Base-by-base conservation (phyloP, 1,140 invertebrate genomes). In the Macrotrachela quadricornifera region DNA sequence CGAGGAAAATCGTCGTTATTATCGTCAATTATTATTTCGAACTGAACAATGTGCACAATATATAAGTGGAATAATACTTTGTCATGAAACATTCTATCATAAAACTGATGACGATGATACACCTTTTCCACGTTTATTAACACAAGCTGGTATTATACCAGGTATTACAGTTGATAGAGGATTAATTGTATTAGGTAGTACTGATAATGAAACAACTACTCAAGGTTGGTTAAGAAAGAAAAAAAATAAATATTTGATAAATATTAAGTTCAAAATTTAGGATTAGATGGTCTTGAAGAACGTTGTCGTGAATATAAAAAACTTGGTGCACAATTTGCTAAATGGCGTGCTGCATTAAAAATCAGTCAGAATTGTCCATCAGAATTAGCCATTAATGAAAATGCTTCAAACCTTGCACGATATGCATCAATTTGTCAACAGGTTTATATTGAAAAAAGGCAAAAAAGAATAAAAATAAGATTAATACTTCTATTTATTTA, bases 261-360 rank as follows among this genome's bases (percentile, higher is more conserved):
- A 30, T 30, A 30, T 30, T 8, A 30, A 4, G 3, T 2, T 30
- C 2, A 2, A 8, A 30, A 4, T 30, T 30, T 30, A 30, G 21
- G 21, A 72, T 75, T 97, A 52, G 92, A 97, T 69, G 84, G 92
- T 64, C 75, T 97, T 62, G 79, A 79, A 57, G 80, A 83, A 61
- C 79, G 92, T 56, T 95, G 88, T 70, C 84, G 87, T 54, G 82
- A 95, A 68, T 99, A 96, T 76, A 94, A 96, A 69, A 91, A 92
- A 67, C 84, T 91, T 62, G 92, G 92, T 16, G 91, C 86, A 64
- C 81, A 90, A 59, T 99, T 97, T 69, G 90, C 91, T 61, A 97
- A 97, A 64, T 97, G 92, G 92, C 78, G 92, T 61, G 91, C 84
- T 69, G 87, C 94, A 0, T 73, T 96, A 46, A 96, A 94, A 70